Base-by-base conservation (phyloP, 2,888 invertebrate species). In the Rhagonycha fulva region DNA sequence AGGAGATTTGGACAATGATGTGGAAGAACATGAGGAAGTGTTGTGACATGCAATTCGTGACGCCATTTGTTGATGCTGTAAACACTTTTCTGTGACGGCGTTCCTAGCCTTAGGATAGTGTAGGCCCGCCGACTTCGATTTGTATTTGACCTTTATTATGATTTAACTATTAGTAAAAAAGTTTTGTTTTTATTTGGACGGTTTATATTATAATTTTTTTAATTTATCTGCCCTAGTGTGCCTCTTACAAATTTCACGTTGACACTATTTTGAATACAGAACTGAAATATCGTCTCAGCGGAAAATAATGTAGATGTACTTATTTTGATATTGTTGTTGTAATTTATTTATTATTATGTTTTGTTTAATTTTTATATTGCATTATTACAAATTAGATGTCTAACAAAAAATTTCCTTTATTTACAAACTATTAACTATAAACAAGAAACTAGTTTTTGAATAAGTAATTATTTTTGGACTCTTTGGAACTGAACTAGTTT, bases 21-120 rank as follows among this genome's bases (percentile, higher is more conserved):
- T 90, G 78, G 91, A 91, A 74, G 87, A 89, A 69, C 89, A 90
- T 71, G 91, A 92, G 78, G 87, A 88, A 81, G 91, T 92, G 90
- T 92, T 88, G 88, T 88, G 88, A 88, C 87, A 88, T 89, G 88
- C 87, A 83, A 87, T 88, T 80, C 87, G 88, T 82, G 88, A 88
- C 87, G 88, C 81, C 88, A 88, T 83, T 86, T 88, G 85, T 85
- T 88, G 83, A 86, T 88, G 86, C 87, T 88, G 88, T 88, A 87
- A 84, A 87, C 87, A 86, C 84, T 86, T 74, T 68, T 72, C 79
- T 83, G 85, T 86, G 84, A 84, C 82, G 83, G 81, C 84, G 83
- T 84, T 80, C 70, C 78, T 85, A 81, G 78, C 82, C 82, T 79
- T 79, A 79, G 82, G 79, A 82, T 83, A 85, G 85, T 86, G 84